Conservation (phyloP, 2,113 vertebrate genomes). For the Lasiurus cinereus region DNA sequence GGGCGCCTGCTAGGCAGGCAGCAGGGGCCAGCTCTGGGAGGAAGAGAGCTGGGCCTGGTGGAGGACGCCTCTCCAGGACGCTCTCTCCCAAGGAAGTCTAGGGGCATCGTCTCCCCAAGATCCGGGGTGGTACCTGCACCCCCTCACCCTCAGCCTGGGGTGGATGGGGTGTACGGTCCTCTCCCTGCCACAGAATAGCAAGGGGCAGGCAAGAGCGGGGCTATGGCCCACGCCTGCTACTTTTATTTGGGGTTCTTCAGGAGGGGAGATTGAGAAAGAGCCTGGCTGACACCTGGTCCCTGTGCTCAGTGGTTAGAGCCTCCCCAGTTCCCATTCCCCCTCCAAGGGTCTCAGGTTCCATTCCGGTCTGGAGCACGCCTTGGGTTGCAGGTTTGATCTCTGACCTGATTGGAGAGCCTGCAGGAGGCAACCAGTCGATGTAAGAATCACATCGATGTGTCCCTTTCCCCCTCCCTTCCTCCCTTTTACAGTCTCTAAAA, state of each 20-base stretch:
- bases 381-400: neutral
- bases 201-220: too few relatives aligned
- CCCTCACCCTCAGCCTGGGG: too few relatives aligned
- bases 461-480: neutral
- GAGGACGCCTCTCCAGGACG: too few relatives aligned
- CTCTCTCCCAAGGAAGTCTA: too few relatives aligned
- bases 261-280: neutral
- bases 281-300: neutral
- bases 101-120: too few relatives aligned
- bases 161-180: neutral
- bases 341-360: neutral
- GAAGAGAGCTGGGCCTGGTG: neutral
- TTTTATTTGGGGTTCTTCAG: neutral
- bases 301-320: neutral
- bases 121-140: too few relatives aligned
- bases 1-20: neutral
- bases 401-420: too few relatives aligned
- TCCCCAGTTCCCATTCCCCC: too few relatives aligned
- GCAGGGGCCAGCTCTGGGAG: neutral
- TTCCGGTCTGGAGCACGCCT: neutral
- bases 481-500: neutral
- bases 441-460: neutral
- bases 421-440: neutral
- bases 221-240: too few relatives aligned
- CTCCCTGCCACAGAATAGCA: neutral